Conservation (phyloP, 2,888 invertebrate genomes). For the Diadegma fenestrale region DNA sequence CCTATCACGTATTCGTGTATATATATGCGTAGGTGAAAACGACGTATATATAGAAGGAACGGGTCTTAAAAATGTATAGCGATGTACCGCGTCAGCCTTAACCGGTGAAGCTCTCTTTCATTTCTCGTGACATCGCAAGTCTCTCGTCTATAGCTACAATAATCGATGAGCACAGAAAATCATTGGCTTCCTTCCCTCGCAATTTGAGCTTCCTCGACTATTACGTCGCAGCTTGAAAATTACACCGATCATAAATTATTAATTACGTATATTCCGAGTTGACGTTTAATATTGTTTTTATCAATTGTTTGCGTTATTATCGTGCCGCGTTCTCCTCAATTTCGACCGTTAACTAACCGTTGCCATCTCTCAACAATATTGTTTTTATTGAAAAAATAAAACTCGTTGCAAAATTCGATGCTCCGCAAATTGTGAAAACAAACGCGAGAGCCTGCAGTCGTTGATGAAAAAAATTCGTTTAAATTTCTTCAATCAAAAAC, state of each 20-base stretch:
- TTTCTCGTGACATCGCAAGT: conserved; percentile 35
- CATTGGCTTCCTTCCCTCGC: conserved; percentile 49
- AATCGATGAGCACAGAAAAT: conserved; percentile 63
- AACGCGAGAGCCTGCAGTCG: background rate
- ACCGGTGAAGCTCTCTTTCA: conserved; percentile 37
- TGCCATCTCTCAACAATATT: background rate
- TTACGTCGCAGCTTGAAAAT: conserved; percentile 13
- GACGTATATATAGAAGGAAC: background rate
- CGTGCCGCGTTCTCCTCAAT: conserved; percentile 8
- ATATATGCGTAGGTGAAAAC: background rate
- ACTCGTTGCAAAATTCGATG: background rate
- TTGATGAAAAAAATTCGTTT: background rate
- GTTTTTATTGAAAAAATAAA: background rate
- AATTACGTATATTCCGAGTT: conserved; percentile 11
- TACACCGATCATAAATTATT: conserved; percentile 2
- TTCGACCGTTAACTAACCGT: background rate
- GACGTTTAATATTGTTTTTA: background rate
- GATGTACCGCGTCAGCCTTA: conserved; percentile 50
- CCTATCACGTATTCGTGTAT: background rate
- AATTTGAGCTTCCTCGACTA: background rate
- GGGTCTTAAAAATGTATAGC: conserved; percentile 17
- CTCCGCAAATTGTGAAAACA: background rate
- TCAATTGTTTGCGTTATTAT: background rate
- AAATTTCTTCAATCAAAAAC: background rate
- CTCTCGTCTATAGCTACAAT: conserved; percentile 32